These are phyloP conservation scores for Riparia riparia DNA, from an alignment of 2,113 vertebrate species.

Conservation along the genomic window DNA sequence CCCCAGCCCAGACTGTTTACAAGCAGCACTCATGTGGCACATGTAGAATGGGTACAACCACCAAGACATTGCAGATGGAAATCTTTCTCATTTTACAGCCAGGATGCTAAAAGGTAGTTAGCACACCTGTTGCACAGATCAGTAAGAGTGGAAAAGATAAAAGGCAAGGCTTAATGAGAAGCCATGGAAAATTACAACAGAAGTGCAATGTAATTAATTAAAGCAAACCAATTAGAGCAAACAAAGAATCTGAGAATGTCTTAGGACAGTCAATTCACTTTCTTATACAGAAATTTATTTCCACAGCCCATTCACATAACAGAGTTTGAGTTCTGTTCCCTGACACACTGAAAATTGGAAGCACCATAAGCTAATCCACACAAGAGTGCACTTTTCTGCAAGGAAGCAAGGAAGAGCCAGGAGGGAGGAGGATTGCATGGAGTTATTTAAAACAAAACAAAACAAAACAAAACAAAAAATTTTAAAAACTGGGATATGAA, in stretches of 20 bases:
- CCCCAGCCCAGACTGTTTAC: background rate
- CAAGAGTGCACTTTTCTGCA: constrained; percentile 70
- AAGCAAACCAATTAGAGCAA: background rate
- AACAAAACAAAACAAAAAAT: background rate
- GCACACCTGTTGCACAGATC: background rate
- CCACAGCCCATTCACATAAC: background rate
- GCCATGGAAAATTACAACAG: background rate
- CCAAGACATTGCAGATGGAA: background rate
- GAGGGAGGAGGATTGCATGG: constrained; percentile 77
- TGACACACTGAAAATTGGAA: background rate
- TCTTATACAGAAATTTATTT: background rate
- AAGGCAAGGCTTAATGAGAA: background rate
- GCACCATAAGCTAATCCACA: constrained; percentile 78
- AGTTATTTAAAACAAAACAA: no score
- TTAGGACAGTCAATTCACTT: background rate
- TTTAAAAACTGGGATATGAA: constrained; percentile 56
- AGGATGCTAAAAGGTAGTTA: background rate
- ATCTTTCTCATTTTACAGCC: background rate
- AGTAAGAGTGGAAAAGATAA: background rate
- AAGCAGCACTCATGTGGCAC: background rate
- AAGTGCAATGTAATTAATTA: background rate
- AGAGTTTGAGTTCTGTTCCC: background rate
- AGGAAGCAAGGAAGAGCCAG: constrained; percentile 84
- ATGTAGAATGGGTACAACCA: background rate
- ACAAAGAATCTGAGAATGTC: background rate